These are phyloP conservation scores for Caprella mutica DNA, from an alignment of 2,888 invertebrate species.

Conservation along the genomic window DNA sequence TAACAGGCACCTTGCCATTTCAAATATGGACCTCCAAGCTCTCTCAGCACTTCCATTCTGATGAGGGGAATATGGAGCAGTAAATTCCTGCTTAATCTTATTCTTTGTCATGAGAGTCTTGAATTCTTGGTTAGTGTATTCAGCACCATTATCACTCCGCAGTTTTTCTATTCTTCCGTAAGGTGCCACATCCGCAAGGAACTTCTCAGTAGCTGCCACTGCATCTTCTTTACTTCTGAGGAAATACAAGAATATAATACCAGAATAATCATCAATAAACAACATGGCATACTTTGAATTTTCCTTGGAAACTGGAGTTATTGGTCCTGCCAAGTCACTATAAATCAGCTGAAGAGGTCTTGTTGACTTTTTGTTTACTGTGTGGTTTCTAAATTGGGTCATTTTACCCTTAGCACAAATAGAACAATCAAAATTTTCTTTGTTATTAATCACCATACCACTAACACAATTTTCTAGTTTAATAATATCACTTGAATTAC, in stretches of 20 bases:
- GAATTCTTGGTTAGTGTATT: not conserved
- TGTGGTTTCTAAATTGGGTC: too few species aligned
- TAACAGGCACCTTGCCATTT: not conserved
- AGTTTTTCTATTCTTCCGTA: not conserved
- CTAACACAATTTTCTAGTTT: too few species aligned
- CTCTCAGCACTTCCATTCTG: not conserved
- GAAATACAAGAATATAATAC: not conserved
- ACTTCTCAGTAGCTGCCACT: not conserved
- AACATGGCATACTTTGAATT: not conserved
- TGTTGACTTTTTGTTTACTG: too few species aligned
- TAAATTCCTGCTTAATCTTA: not conserved
- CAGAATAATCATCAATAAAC: not conserved
- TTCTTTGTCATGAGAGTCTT: not conserved
- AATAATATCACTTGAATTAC: too few species aligned
- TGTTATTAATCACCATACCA: too few species aligned
- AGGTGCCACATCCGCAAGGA: not conserved
- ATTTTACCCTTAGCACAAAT: too few species aligned
- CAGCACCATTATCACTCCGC: constrained; percentile 1
- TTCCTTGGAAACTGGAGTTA: not conserved
- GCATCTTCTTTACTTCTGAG: not conserved
- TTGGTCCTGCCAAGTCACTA: constrained; percentile 1
- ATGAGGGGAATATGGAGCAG: constrained; percentile 1
- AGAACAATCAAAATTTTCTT: too few species aligned
- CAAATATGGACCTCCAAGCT: not conserved
- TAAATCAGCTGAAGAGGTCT: not conserved